Evolutionary conservation across 2,888 invertebrate genomes (phyloP), one percentile per base, ranked within the genome.

Genomic region (Desoria tigrina): DNA sequence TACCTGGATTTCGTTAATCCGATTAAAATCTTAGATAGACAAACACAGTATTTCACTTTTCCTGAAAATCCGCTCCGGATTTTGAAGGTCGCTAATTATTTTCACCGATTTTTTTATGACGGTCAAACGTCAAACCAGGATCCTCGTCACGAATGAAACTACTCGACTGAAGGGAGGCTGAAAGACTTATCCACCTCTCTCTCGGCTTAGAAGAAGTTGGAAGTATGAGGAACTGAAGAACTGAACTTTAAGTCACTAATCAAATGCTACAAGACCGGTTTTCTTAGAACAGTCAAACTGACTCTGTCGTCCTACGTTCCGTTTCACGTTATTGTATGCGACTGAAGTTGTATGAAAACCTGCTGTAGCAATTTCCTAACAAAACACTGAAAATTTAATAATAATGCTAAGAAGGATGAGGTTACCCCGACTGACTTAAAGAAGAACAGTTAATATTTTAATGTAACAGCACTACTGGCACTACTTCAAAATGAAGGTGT

Each of bases 231-330:
- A 67, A 64, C 61, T 65, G 64, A 63, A 61, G 63, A 39, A 39
- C 39, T 39, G 39, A 39, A 39, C 39, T 39, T 68, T 64, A 58
- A 68, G 61, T 65, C 61, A 68, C 68, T 68, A 68, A 68, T 64
- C 68, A 61, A 67, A 37, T 63, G 54, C 42, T 51, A 61, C 64
- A 68, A 61, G 68, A 68, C 68, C 68, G 68, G 68, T 39, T 39
- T 39, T 16, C 9, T 39, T 16, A 39, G 54, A 63, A 60, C 53
- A 66, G 62, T 63, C 63, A 66, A 63, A 62, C 55, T 63, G 62
- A 42, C 56, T 62, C 58, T 66, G 61, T 66, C 39, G 39, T 9
- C 39, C 39, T 39, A 39, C 39, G 39, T 39, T 39, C 39, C 39
- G 9, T 39, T 39, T 39, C 39, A 39, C 39, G 39, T 39, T 39